Base-by-base conservation (phyloP, 2,888 invertebrate species). In the Drosophila melanocephala region DNA sequence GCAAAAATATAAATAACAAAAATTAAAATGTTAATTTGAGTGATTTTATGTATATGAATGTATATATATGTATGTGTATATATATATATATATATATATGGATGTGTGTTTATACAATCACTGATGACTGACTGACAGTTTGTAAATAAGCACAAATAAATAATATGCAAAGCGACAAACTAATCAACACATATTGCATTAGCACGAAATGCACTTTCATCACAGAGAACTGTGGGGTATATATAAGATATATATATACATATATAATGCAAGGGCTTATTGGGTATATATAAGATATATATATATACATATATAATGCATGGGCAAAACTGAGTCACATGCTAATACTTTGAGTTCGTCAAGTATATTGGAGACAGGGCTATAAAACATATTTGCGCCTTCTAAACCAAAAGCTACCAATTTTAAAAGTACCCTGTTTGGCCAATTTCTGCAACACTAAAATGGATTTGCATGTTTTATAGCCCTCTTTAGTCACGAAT, bases 11-110 rank as follows among this genome's bases (percentile, higher is more conserved):
- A 55, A 37, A 19, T 26, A 56, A 50, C 2, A 37, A 22, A 14
- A 32, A 30, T 53, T 16, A 16, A 16, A 51, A 58, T 44, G 30
- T 28, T 51, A 26, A 26, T 64, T 26, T 63, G 32, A 35, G 39
- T 16, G 19, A 51, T 53, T 19, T 32, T 44, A n/a, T 32, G 5
- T 47, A 26, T 56, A 19, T 52, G 39, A 53, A 28, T 28, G 0
- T 10, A 50, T 26, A 6, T 14, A 14, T 47, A 14, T 42, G 0
- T 42, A 26, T 32, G 6, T 53, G n/a, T n/a, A 30, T 55, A 28
- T 51, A 57, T 57, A 22, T 28, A 1, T 19, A 26, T 16, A 0
- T 16, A 3, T 47, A 16, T n/a, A 12, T 12, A 44, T n/a, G 12
- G 1, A 42, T 42, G 5, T 7, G 4, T 22, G 7, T 7, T 47